Conservation (phyloP, 1,140 invertebrate species). For the Drosophila melanica region DNA sequence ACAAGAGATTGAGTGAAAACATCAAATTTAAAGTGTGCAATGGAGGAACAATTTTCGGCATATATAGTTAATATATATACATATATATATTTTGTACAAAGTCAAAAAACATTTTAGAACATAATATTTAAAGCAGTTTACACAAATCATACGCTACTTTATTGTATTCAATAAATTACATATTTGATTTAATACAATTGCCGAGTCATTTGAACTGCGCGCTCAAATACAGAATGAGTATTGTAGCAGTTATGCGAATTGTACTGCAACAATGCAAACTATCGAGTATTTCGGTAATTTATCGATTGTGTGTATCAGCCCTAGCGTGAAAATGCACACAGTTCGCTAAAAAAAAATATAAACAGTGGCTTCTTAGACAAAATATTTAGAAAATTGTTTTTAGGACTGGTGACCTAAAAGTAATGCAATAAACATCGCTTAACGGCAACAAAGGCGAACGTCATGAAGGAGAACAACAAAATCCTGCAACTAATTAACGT, state of each 20-base stretch:
- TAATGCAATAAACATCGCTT: constrained; percentile 7
- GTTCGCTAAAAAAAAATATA: constrained; percentile 10
- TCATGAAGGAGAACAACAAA: constrained; percentile 75
- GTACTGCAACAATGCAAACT: neutral
- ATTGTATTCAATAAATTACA: constrained; percentile 79
- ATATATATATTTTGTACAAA: constrained; percentile 80
- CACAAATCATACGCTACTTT: constrained; percentile 77
- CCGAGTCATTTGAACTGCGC: constrained; percentile 26
- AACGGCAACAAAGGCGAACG: constrained; percentile 4
- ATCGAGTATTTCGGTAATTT: neutral
- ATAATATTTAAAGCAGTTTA: constrained; percentile 71
- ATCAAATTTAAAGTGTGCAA: constrained; percentile 60
- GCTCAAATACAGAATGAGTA: neutral
- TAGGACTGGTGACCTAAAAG: neutral
- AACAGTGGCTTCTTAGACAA: constrained; percentile 18
- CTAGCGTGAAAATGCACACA: constrained; percentile 14
- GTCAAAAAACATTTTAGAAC: constrained; percentile 72
- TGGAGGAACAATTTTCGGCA: constrained; percentile 80
- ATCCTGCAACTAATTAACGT: constrained; percentile 75
- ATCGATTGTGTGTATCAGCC: constrained; percentile 4
- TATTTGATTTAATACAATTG: constrained; percentile 57
- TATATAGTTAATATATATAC: constrained; percentile 58
- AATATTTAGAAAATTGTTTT: constrained; percentile 10
- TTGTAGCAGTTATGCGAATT: neutral
- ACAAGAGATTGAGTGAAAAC: constrained; percentile 65